Base-by-base conservation (phyloP, 2,113 vertebrate genomes). In the Fulica atra region DNA sequence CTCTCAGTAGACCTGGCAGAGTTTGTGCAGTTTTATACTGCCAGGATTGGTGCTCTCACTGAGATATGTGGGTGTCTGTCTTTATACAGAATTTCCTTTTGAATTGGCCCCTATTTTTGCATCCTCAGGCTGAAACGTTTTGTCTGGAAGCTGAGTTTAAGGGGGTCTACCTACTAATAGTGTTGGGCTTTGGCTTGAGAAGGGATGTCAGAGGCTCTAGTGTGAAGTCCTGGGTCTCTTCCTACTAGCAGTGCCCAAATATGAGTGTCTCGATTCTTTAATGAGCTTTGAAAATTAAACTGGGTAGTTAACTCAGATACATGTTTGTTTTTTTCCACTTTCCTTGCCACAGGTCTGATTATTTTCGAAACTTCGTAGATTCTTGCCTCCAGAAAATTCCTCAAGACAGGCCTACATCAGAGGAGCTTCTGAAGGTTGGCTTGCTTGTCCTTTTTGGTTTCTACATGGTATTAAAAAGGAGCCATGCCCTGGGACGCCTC, bases 301-400 rank as follows among this genome's bases (percentile, higher is more conserved):
- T 63, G 73, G 56, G 54, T 89, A 9, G 10, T 93, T 84, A 96
- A 96, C 94, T 97, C 80, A 78, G 74, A n/a, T 93, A 65, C 69
- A 28, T 40, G 4, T 29, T 35, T 38, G 53, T 5, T 50, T 46
- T 51, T 28, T 57, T 35, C 8, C 2, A 2, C 65, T 61, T 28
- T 61, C 89, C 60, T 96, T 95, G 77, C 88, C 93, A 81, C 95
- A 99, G 99, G 99, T 99, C 99, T 97, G 99, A 99, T 97, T 99
- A 99, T 98, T 99, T 99, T 97, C 97, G 99, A 97, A 99, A 99
- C 98, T 99, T 99, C 98, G 99, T 99, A 98, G 99, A 99, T 98
- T 99, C 99, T 97, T 99, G 99, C 97, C 99, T 99, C 97, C 99
- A 99, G 98, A 99, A 99, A 98, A 98, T 99, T 95, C 99, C 99